Base-by-base conservation (phyloP, 2,113 vertebrate species). In the Phylloscopus trochilus region DNA sequence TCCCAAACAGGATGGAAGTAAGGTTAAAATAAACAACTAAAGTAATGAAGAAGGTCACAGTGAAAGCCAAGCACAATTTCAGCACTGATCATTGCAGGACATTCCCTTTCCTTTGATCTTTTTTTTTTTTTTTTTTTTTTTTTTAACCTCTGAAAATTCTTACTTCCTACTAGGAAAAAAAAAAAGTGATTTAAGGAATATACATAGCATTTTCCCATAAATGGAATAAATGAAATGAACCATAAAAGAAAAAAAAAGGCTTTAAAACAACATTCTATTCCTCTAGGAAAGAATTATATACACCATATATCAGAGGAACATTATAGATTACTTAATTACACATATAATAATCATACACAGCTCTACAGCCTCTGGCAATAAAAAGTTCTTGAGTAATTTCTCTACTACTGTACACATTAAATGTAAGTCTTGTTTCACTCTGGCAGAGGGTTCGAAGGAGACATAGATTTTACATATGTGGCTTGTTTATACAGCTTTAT, bases 321-420 rank as follows among this genome's bases (percentile, higher is more conserved):
- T 90, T 93, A 69, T 41, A 77, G 89, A 92, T 96, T 75, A 86
- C 70, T 85, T 95, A 96, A 92, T 95, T 94, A 93, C 79, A 87
- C 58, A 76, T 80, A 59, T 28, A 93, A 90, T 87, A 94, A 90
- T 78, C 74, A 70, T 67, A 72, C 52, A 83, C 51, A 87, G 43
- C 55, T 74, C 60, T 52, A 49, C 23, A 78, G 74, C 88, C 75
- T 67, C 68, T 68, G n/a, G 92, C 73, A 92, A 68, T 87, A 93
- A 93, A 95, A 91, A 81, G 47, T 88, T 90, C 47, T 37, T 27
- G 26, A 70, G 60, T 33, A 58, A 87, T 93, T 92, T 89, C 87
- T 77, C 68, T 52, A 2, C 24, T 66, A 59, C 63, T 76, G 52
- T 70, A 83, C 44, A 33, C 60, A 73, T 73, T 84, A 90, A 92